Evolutionary conservation across 1,140 invertebrate genomes (phyloP).

Genomic region (Neoseiulus cucumeris): DNA sequence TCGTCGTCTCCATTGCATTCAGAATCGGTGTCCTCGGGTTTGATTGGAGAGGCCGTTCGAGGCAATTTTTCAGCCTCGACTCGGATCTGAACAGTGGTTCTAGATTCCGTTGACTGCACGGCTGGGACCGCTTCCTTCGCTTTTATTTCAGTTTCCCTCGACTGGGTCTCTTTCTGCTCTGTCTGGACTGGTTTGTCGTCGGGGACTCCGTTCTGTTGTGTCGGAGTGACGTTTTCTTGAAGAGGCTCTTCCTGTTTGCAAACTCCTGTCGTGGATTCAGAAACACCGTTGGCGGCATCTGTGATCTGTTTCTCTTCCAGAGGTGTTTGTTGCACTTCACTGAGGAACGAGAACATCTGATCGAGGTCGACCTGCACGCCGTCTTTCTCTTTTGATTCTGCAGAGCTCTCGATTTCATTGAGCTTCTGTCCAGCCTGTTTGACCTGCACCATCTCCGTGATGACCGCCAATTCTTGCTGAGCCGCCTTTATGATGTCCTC

Average conservation of each 20-base stretch:
- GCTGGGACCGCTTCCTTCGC: neutral
- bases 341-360: slow-evolving; percentile 76
- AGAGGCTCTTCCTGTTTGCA: no score
- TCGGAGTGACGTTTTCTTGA: no score
- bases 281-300: neutral
- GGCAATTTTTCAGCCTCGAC: neutral
- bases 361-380: slow-evolving; percentile 53
- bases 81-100: no score
- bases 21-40: neutral
- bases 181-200: neutral
- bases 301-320: slow-evolving; percentile 11
- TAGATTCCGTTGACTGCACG: neutral
- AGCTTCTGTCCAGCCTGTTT: slow-evolving; percentile 23
- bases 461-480: slow-evolving; percentile 48
- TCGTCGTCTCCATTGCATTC: slow-evolving; percentile 1
- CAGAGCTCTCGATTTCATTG: neutral
- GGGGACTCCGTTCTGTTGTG: neutral
- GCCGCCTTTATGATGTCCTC: slow-evolving; percentile 37
- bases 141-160: neutral
- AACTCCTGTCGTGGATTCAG: slow-evolving; percentile 9
- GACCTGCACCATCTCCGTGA: slow-evolving; percentile 50
- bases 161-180: neutral
- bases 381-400: slow-evolving; percentile 7
- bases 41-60: slow-evolving; percentile 9
- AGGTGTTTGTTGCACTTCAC: slow-evolving; percentile 44